Conservation (phyloP, 2,797 vertebrate species). For the Lutjanus campechanus region DNA sequence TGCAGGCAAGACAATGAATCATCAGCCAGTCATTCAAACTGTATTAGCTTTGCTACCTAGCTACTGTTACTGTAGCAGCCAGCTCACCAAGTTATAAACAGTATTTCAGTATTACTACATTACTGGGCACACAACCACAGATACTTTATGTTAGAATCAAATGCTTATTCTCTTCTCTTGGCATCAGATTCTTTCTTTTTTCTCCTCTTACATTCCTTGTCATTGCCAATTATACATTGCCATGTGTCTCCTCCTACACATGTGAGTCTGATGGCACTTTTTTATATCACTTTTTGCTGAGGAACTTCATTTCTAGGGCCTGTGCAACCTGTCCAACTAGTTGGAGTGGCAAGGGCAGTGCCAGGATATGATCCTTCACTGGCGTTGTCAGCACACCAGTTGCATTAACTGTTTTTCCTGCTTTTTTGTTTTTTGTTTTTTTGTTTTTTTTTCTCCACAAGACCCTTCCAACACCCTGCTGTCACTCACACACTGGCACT, state of each 20-base stretch:
- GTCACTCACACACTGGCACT: constrained; percentile 2
- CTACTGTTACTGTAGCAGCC: constrained; percentile 7
- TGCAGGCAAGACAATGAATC: not conserved
- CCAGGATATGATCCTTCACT: constrained; percentile 7
- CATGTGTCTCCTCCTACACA: not conserved
- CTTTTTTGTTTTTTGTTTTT: constrained; percentile 6
- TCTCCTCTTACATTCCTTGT: no score
- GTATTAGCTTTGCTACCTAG: constrained; percentile 13
- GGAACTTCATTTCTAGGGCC: not conserved
- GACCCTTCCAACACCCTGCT: constrained; percentile 13
- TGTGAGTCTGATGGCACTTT: not conserved
- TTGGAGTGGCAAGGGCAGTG: not conserved
- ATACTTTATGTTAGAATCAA: not conserved
- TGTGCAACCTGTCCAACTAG: not conserved
- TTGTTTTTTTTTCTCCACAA: not conserved
- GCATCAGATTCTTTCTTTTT: not conserved
- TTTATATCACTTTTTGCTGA: not conserved
- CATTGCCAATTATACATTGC: not conserved
- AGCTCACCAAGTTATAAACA: not conserved
- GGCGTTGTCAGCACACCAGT: not conserved
- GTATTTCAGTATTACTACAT: not conserved
- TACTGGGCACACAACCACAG: not conserved
- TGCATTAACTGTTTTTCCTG: not conserved
- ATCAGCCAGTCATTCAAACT: not conserved
- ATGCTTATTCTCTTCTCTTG: not conserved